Percentiles rank a stretch among this genome's conserved stretches.
Conservation (phyloP, 2,113 vertebrate species). For the Phainopepla nitens region DNA sequence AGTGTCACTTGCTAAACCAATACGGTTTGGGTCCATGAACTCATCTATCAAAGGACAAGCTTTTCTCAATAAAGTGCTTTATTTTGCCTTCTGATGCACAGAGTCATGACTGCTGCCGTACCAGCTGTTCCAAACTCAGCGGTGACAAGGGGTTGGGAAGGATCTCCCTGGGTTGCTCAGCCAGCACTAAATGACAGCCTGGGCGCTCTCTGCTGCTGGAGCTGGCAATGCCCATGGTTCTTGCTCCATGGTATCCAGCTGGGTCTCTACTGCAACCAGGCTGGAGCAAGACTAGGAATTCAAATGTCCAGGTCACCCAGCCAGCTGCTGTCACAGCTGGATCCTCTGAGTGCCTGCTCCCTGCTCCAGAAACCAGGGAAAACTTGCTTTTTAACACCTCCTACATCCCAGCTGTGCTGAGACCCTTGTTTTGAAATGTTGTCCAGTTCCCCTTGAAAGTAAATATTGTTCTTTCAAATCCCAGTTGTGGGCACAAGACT, state of each 20-base stretch:
- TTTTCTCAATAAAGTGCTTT: no score
- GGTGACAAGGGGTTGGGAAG: no score
- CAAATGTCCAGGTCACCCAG: not conserved
- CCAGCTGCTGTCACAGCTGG: not conserved
- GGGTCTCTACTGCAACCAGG: not conserved
- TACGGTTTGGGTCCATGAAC: no score
- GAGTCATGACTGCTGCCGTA: no score
- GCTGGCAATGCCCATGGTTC: rapidly evolving
- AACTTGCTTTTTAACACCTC: not conserved
- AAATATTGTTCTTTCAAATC: not conserved
- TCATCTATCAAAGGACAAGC: no score
- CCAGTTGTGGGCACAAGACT: not conserved
- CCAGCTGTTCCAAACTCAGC: no score
- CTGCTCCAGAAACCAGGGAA: not conserved
- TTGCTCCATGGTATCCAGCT: not conserved
- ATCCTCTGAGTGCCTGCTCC: not conserved
- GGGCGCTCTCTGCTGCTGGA: not conserved
- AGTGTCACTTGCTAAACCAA: no score
- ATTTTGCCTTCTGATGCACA: no score
- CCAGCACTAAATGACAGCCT: not conserved
- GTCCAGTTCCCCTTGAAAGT: not conserved
- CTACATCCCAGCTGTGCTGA: not conserved
- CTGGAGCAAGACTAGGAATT: not conserved
- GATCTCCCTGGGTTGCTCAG: not conserved
- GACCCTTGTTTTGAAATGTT: not conserved